Conservation (phyloP, 2,113 vertebrate genomes). For the Hylia prasina region DNA sequence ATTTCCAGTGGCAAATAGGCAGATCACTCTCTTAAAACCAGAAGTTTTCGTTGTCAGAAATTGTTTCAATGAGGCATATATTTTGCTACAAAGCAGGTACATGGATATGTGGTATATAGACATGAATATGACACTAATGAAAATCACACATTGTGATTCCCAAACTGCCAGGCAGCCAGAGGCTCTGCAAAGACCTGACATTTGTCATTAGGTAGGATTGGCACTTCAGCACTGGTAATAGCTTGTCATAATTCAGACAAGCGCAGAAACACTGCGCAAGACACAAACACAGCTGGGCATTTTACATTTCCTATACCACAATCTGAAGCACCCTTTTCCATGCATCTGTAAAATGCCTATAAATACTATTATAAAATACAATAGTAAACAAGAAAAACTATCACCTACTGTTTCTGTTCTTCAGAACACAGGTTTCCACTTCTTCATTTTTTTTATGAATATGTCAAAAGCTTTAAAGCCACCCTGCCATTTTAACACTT, state of each 20-base stretch:
- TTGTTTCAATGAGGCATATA: background rate
- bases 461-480: background rate
- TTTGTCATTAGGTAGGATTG: background rate
- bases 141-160: background rate
- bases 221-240: background rate
- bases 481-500: background rate
- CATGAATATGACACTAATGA: background rate
- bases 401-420: background rate
- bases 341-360: background rate
- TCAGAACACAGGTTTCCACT: background rate
- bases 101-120: background rate
- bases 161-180: background rate
- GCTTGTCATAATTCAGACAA: background rate
- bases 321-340: background rate
- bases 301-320: background rate
- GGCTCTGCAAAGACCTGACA: background rate
- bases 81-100: background rate
- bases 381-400: background rate
- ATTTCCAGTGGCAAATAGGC: background rate
- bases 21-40: background rate
- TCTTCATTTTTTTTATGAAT: background rate
- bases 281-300: background rate
- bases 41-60: background rate
- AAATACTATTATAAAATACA: background rate
- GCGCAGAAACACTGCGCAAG: rapidly evolving